Evolutionary conservation across 2,113 vertebrate species (phyloP), one percentile per base, ranked within the genome.

Genomic region (Abramis brama): DNA sequence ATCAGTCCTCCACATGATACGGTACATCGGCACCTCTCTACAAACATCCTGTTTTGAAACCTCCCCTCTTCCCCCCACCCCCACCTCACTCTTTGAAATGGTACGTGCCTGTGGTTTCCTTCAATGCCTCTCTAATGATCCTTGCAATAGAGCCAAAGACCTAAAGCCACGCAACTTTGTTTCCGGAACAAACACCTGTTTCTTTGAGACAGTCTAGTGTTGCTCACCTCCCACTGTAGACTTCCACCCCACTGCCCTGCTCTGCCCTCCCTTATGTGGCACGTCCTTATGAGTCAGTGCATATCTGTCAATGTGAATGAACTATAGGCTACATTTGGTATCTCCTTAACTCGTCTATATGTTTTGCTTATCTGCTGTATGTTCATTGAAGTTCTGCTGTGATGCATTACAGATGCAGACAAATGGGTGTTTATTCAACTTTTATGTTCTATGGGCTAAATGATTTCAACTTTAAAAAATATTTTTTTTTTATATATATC

Each of bases 171-270:
- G 87, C 50, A 83, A 83, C 62, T 27, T 60, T 85, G 87, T 74
- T 85, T 88, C 79, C 73, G 79, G 87, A 85, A 74, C 13, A 74
- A 79, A 85, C 78, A 78, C 73, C 21, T 30, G 55, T 57, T 43
- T 47, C 59, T 21, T 25, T 45, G 74, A 66, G 25, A 30, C 17
- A 25, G 80, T 71, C 25, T 25, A 17, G 77, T 60, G 77, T 79
- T 33, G 77, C 19, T 36, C 30, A 68, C 15, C 64, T 68, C 27
- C 27, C 15, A 13, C 25, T 64, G 27, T 36, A 70, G 7, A 36
- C 66, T 6, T 36, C 1, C 33, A 70, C 19, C 3, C 21, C 2
- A 5, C 21, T 73, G 70, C 1, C 21, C 70, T 43, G 36, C 23
- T 43, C 36, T 73, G 70, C 70, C 36, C 70, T n/a, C 10, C 11